Percentiles rank a stretch among this genome's conserved stretches.
phyloP scores from a whole-genome alignment of 2,888 invertebrate species.

The Caenorhabditis macrosperma region DNA sequence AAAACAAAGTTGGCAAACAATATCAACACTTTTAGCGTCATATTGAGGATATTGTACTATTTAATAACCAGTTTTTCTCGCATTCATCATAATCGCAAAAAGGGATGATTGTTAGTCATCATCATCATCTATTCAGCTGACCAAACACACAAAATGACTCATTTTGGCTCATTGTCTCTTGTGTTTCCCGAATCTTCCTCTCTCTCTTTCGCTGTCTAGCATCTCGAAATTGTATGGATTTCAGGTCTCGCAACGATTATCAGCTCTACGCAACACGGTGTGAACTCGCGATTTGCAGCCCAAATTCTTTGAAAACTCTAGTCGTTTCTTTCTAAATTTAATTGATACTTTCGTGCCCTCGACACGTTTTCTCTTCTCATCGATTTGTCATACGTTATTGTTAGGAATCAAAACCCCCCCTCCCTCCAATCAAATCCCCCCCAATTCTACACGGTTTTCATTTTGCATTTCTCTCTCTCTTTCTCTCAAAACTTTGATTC shows the following conservation, averaged over 20 bases:
- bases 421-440: conserved; percentile 13
- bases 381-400: conserved; percentile 11
- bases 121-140: conserved; percentile 15
- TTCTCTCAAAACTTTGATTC: too few species aligned
- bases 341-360: not conserved
- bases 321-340: conserved; percentile 5
- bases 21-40: too few species aligned
- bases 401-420: conserved; percentile 49
- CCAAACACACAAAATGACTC: conserved; percentile 22
- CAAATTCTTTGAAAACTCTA: conserved; percentile 21
- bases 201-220: not conserved
- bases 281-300: not conserved
- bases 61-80: too few species aligned
- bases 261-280: conserved; percentile 38
- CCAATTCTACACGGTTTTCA: conserved; percentile 47
- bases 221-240: not conserved
- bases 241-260: conserved; percentile 49
- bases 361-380: not conserved
- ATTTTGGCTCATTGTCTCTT: too few species aligned
- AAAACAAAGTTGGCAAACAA: too few species aligned
- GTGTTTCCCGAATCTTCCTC: not conserved
- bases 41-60: too few species aligned
- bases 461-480: conserved; percentile 11
- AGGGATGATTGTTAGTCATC: not conserved
- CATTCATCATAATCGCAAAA: not conserved